Evolutionary conservation across 2,113 vertebrate species (phyloP).

Genomic region (Sander lucioperca): DNA sequence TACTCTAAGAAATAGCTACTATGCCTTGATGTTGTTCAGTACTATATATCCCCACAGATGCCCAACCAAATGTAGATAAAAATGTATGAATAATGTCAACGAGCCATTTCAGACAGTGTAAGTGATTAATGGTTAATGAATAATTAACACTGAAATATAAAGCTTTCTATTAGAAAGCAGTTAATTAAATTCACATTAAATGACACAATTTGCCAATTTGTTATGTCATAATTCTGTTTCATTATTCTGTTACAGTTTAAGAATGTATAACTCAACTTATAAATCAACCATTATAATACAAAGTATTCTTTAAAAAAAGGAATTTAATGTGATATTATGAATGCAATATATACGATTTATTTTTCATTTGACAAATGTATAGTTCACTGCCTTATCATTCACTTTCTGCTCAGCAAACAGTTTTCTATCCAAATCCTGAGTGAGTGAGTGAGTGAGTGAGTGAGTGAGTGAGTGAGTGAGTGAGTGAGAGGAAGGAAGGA

Average conservation of each 20-base stretch:
- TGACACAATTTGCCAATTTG: background rate
- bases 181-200: slow-evolving; percentile 7
- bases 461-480: no score
- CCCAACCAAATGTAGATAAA: background rate
- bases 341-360: background rate
- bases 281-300: background rate
- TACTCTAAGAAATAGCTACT: background rate
- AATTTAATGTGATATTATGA: background rate
- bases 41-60: background rate
- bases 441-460: no score
- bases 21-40: background rate
- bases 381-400: background rate
- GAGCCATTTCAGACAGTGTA: background rate
- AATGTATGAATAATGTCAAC: background rate
- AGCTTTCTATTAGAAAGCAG: background rate
- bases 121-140: background rate
- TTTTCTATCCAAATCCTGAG: background rate
- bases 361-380: background rate
- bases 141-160: slow-evolving; percentile 12
- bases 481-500: no score
- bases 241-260: background rate
- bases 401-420: background rate
- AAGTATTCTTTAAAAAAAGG: background rate
- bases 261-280: background rate
- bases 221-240: background rate